Conservation (phyloP, 2,888 invertebrate genomes). For the Stenichneumon culpator region DNA sequence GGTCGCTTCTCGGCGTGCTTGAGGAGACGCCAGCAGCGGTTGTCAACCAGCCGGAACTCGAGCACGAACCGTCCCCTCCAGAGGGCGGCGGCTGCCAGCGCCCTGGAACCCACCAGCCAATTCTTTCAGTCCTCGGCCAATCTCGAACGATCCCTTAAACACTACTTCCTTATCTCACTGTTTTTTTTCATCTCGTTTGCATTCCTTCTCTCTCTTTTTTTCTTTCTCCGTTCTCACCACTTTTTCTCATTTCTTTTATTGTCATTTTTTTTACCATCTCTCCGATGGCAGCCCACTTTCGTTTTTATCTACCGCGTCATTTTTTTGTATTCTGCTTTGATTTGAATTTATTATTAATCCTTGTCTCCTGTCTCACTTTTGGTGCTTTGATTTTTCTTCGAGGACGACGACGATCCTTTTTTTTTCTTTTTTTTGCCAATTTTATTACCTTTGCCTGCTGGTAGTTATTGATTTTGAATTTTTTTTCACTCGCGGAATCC, state of each 20-base stretch:
- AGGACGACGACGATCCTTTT: slow-evolving; percentile 29
- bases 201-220: slow-evolving; percentile 53
- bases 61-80: slow-evolving; percentile 84
- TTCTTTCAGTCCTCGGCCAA: slow-evolving; percentile 84
- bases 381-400: slow-evolving; percentile 37
- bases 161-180: slow-evolving; percentile 76
- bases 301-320: slow-evolving; percentile 53
- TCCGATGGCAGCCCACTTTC: slow-evolving; percentile 45
- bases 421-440: slow-evolving; percentile 56
- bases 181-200: slow-evolving; percentile 59
- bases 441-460: slow-evolving; percentile 36
- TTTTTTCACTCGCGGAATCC: slow-evolving; percentile 37
- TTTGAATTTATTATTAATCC: slow-evolving; percentile 40
- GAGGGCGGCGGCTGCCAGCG: slow-evolving; percentile 86
- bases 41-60: slow-evolving; percentile 83
- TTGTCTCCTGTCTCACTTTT: slow-evolving; percentile 33
- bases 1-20: slow-evolving; percentile 79
- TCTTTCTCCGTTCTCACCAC: slow-evolving; percentile 18
- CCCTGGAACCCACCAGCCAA: slow-evolving; percentile 86
- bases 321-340: slow-evolving; percentile 44
- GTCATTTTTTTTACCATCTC: slow-evolving; percentile 44
- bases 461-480: slow-evolving; percentile 39
- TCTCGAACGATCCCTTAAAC: slow-evolving; percentile 84
- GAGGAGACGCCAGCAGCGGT: slow-evolving; percentile 76
- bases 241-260: slow-evolving; percentile 54